Conservation (phyloP, 2,888 invertebrate species). For the Cartodere bifasciata region DNA sequence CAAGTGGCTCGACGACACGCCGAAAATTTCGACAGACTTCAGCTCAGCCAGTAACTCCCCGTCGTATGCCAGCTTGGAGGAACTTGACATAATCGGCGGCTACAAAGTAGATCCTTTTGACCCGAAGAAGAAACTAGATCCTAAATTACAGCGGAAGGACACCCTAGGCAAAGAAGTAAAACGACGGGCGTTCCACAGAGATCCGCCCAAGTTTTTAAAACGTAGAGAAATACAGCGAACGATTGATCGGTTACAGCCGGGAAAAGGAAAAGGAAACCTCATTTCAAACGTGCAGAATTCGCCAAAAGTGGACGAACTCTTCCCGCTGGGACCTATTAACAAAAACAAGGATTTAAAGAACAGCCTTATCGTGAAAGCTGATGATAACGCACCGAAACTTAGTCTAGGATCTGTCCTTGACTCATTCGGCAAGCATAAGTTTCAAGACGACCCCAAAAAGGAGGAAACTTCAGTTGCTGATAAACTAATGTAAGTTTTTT, state of each 20-base stretch:
- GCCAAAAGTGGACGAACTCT: slow-evolving; percentile 45
- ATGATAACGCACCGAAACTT: slow-evolving; percentile 64
- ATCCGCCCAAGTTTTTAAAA: slow-evolving; percentile 35
- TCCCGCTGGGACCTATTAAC: slow-evolving; percentile 39
- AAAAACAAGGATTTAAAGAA: slow-evolving; percentile 48
- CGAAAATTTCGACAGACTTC: slow-evolving; percentile 58
- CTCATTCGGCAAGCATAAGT: slow-evolving; percentile 58
- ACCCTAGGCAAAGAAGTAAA: slow-evolving; percentile 34
- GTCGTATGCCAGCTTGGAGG: slow-evolving; percentile 43
- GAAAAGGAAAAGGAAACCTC: slow-evolving; percentile 78
- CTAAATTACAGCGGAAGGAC: slow-evolving; percentile 32
- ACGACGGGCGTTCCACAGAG: slow-evolving; percentile 36
- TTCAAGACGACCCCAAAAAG: slow-evolving; percentile 39
- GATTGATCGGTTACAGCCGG: slow-evolving; percentile 72
- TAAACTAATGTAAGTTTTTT: slow-evolving; percentile 10
- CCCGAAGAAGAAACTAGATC: slow-evolving; percentile 35
- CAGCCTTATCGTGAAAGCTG: slow-evolving; percentile 44
- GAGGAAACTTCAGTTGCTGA: slow-evolving; percentile 33
- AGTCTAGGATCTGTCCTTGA: slow-evolving; percentile 75
- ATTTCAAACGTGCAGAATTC: slow-evolving; percentile 52
- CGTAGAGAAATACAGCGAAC: slow-evolving; percentile 64
- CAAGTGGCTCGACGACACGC: slow-evolving; percentile 79
- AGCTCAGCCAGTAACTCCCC: slow-evolving; percentile 72
- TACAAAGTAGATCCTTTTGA: slow-evolving; percentile 23
- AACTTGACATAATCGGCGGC: slow-evolving; percentile 40